Evolutionary conservation across 2,113 vertebrate genomes (phyloP), one percentile per base, ranked within the genome.

Genomic region (Phaethornis superciliosus): DNA sequence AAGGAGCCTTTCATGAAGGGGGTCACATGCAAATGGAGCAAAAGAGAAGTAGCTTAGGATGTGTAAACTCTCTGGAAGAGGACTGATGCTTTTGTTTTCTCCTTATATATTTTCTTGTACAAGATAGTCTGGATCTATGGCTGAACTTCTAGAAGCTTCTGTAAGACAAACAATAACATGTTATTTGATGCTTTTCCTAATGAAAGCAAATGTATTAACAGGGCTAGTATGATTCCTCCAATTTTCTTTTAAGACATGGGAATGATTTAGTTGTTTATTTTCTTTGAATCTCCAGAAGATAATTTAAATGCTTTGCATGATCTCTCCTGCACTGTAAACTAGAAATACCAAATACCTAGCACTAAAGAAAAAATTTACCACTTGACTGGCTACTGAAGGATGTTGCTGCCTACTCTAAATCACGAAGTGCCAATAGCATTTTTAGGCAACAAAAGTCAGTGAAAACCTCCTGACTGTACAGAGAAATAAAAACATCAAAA

Each of bases 1-100:
- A 64, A 28, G 13, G 11, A 81, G 16, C 23, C 60, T 62, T 63
- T 68, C 15, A 42, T 32, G 15, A 75, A 40, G 14, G 8, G 87
- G 9, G 12, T 4, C 32, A 51, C 0, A 0, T 26, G 4, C 16
- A 47, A 62, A 24, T 12, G 74, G 9, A 37, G 4, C 5, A 65
- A 78, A 84, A 62, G 17, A 68, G 19, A 47, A 15, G 26, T 10
- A 59, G 18, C 6, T 40, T 10, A 52, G 19, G 44, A 10, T 65
- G 27, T 47, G 49, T 55, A 79, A 79, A 47, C 5, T 4, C 1
- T 47, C 74, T 70, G 44, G 33, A 54, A 58, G 10, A 44, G 4
- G 6, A 56, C 27, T 30, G 22, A 47, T 0, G 0, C 2, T 56
- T 84, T 63, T 55, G 1, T 74, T 77, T 11, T 80, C 7, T 47